These are phyloP conservation scores for Drosophila pseudoananassae DNA, from an alignment of 1,140 invertebrate genomes.

Conservation along the genomic window DNA sequence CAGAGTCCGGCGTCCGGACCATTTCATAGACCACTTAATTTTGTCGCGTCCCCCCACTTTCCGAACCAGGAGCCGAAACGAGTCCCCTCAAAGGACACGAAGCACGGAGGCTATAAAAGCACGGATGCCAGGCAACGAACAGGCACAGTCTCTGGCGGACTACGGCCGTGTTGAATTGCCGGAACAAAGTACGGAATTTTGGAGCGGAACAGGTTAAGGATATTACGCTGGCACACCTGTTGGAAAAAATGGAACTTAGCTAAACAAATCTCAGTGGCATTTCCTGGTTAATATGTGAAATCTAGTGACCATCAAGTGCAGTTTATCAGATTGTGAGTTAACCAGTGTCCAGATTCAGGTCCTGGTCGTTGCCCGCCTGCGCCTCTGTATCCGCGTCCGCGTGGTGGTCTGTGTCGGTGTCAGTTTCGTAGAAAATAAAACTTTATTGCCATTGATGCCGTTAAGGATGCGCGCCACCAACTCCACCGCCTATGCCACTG, in stretches of 20 bases:
- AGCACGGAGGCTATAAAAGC: conserved; percentile 66
- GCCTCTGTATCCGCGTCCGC: conserved; percentile 24
- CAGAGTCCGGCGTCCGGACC: not conserved
- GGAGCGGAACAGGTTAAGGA: conserved; percentile 3
- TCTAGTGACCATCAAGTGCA: conserved; percentile 8
- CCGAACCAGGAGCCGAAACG: conserved; percentile 43
- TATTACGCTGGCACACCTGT: conserved; percentile 21
- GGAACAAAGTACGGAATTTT: conserved; percentile 20
- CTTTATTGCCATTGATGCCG: conserved; percentile 62
- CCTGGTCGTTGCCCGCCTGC: not conserved
- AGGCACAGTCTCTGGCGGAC: conserved; percentile 51
- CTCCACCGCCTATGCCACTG: conserved; percentile 3
- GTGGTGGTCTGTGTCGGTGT: conserved; percentile 19
- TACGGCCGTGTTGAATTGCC: conserved; percentile 30
- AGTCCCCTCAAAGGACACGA: conserved; percentile 2
- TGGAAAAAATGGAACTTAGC: conserved; percentile 19
- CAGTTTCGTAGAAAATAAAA: conserved; percentile 60
- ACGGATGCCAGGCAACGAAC: conserved; percentile 5
- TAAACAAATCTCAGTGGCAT: conserved; percentile 25
- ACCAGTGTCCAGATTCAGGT: not conserved
- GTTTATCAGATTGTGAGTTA: conserved; percentile 14
- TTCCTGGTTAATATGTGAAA: conserved; percentile 13
- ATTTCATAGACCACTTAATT: conserved; percentile 64
- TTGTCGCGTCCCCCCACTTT: conserved; percentile 42
- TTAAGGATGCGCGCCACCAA: conserved; percentile 14